Evolutionary conservation across 2,888 invertebrate species (phyloP).

Genomic region (Acanthosepion pharaonis): DNA sequence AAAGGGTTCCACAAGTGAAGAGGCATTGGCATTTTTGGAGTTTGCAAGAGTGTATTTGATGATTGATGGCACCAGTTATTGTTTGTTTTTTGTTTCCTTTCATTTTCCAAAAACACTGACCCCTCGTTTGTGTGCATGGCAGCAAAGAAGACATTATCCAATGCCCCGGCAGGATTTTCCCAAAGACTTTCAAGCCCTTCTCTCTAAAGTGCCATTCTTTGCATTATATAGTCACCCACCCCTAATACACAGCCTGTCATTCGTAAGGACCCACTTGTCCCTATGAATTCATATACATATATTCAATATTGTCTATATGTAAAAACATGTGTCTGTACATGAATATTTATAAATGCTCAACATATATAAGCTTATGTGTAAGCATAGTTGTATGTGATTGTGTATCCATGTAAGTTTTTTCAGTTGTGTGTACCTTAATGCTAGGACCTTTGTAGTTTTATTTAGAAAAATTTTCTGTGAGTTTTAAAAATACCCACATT

Average conservation of each 20-base stretch:
- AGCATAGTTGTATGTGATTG: neutral
- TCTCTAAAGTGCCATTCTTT: conserved; percentile 21
- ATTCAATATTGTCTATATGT: neutral
- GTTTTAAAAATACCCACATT: too few relatives aligned
- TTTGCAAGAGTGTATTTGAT: neutral
- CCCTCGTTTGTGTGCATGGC: conserved; percentile 33
- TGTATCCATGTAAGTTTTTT: too few relatives aligned
- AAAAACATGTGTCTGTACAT: neutral
- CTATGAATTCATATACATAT: neutral
- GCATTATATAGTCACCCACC: neutral
- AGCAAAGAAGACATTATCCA: conserved; percentile 21
- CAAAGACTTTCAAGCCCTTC: conserved; percentile 33
- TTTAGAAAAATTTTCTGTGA: too few relatives aligned
- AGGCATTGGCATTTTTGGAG: neutral
- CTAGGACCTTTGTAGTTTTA: too few relatives aligned
- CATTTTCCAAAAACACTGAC: neutral
- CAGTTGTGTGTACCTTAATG: too few relatives aligned
- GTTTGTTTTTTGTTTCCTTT: neutral
- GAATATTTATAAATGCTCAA: neutral
- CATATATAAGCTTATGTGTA: neutral
- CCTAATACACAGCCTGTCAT: neutral
- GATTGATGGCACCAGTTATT: neutral
- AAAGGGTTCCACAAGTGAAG: neutral
- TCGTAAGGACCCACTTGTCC: conserved; percentile 33
- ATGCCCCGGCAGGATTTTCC: conserved; percentile 6